Conservation (phyloP, 2,888 invertebrate genomes). For the Sarcophaga carnaria region DNA sequence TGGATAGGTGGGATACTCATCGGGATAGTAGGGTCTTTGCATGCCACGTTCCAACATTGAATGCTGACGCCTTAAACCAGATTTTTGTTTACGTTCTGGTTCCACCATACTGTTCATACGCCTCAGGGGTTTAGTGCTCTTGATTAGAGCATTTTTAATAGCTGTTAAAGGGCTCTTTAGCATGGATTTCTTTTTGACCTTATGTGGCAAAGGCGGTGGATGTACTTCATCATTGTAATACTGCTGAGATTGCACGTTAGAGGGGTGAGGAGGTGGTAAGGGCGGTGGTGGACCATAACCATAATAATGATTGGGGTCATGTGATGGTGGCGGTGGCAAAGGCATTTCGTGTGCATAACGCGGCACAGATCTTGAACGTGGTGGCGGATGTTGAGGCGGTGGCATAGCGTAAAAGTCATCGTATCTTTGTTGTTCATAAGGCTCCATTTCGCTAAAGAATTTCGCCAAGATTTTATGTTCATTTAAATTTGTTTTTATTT, state of each 20-base stretch:
- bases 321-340: conserved; percentile 71
- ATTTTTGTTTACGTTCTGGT: conserved; percentile 78
- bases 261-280: conserved; percentile 65
- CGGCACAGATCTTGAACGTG: conserved; percentile 75
- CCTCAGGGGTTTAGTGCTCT: conserved; percentile 79
- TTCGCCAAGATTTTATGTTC: conserved; percentile 52
- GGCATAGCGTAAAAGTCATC: conserved; percentile 79
- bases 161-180: conserved; percentile 80
- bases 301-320: conserved; percentile 77
- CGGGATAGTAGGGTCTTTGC: conserved; percentile 80
- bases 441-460: conserved; percentile 81
- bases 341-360: conserved; percentile 70
- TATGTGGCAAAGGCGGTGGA: conserved; percentile 77
- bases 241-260: conserved; percentile 73
- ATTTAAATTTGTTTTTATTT: conserved; percentile 26
- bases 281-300: conserved; percentile 71
- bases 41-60: conserved; percentile 81
- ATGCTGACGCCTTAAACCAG: conserved; percentile 79
- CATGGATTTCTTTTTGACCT: conserved; percentile 80
- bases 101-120: conserved; percentile 82
- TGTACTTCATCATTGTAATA: conserved; percentile 76
- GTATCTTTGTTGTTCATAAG: conserved; percentile 77
- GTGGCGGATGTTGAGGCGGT: conserved; percentile 73
- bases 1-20: conserved; percentile 80
- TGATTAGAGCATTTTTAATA: conserved; percentile 80